Conservation (phyloP, 2,113 vertebrate species). For the Xyrauchen texanus region DNA sequence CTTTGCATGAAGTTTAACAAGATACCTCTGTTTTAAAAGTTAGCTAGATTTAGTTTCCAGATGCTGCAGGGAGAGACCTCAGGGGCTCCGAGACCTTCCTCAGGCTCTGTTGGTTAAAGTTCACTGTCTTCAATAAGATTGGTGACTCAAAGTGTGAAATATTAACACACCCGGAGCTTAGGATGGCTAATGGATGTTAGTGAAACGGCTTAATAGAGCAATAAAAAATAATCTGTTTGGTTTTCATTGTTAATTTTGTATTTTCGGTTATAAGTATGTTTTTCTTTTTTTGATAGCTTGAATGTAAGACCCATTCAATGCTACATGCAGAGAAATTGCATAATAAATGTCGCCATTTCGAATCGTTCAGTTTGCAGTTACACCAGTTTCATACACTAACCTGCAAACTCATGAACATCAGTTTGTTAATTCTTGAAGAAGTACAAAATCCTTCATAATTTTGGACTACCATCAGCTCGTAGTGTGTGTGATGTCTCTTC, state of each 20-base stretch:
- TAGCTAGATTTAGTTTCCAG: constrained; percentile 49
- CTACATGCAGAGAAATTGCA: too few relatives aligned
- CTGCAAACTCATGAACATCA: too few relatives aligned
- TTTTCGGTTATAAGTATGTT: too few relatives aligned
- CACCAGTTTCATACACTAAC: too few relatives aligned
- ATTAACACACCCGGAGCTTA: not conserved
- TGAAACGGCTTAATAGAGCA: not conserved
- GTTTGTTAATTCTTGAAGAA: too few relatives aligned
- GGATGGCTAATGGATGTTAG: not conserved
- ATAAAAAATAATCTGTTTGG: not conserved
- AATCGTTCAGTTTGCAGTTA: too few relatives aligned
- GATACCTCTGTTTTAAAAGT: constrained; percentile 36
- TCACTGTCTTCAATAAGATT: not conserved
- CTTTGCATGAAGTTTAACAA: constrained; percentile 50
- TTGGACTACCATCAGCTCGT: too few relatives aligned
- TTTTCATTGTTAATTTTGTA: not conserved
- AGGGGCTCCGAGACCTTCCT: constrained; percentile 1
- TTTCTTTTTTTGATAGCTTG: too few relatives aligned
- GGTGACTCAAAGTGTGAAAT: not conserved
- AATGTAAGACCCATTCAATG: too few relatives aligned
- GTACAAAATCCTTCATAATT: too few relatives aligned
- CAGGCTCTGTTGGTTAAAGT: constrained; percentile 13
- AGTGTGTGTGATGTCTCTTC: too few relatives aligned
- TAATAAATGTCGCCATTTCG: too few relatives aligned
- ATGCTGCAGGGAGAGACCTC: not conserved